These are phyloP conservation scores for Centropus bengalensis DNA, from an alignment of 2,113 vertebrate genomes.

Conservation along the genomic window DNA sequence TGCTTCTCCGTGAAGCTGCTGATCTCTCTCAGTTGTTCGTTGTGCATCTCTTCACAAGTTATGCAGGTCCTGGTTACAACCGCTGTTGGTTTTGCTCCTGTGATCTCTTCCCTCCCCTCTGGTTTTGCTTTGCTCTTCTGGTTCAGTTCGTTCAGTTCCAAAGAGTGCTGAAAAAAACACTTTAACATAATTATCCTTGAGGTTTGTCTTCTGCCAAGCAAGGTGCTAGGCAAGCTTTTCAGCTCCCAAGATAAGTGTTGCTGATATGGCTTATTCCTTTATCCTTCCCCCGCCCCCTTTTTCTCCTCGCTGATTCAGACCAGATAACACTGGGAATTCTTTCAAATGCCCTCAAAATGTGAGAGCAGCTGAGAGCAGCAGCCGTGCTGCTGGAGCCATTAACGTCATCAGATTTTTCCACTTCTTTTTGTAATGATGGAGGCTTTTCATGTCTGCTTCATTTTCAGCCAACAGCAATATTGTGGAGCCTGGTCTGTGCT, in stretches of 20 bases:
- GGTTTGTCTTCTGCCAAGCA: not conserved
- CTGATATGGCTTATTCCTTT: not conserved
- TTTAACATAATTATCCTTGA: not conserved
- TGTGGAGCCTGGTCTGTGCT: not conserved
- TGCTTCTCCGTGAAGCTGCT: not conserved
- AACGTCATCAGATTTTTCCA: not conserved
- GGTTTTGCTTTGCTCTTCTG: not conserved
- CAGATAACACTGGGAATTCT: not conserved
- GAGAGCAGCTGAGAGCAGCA: not conserved
- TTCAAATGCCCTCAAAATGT: not conserved
- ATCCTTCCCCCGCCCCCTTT: not conserved
- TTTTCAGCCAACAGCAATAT: not conserved
- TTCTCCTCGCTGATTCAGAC: not conserved
- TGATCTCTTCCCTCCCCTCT: not conserved
- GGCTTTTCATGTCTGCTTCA: not conserved
- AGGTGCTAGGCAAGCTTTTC: constrained; percentile 40
- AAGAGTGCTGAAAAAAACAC: not conserved
- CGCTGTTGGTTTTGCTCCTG: not conserved
- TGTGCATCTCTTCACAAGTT: not conserved
- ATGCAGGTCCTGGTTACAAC: not conserved
- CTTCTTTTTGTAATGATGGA: not conserved
- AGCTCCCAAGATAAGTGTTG: not conserved
- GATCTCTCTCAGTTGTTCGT: not conserved
- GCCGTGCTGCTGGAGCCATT: not conserved
- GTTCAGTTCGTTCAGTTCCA: not conserved